Conservation (phyloP, 2,797 vertebrate species). For the Poecilia wingei region DNA sequence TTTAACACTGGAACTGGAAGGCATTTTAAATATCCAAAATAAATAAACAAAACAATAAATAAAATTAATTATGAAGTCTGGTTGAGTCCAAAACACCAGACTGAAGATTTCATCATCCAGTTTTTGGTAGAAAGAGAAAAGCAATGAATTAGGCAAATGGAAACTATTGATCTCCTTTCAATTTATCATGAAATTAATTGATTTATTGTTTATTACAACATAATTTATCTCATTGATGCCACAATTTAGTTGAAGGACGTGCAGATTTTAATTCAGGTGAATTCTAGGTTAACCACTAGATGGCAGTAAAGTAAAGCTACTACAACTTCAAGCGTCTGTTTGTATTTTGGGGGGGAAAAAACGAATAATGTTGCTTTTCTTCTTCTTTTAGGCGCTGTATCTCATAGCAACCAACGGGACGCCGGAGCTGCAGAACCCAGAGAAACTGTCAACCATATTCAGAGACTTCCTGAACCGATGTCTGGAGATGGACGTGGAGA, state of each 20-base stretch:
- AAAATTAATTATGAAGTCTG: too few species aligned
- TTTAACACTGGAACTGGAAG: too few species aligned
- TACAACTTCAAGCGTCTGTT: background rate
- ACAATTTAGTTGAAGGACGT: background rate
- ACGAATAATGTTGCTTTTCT: slow-evolving; percentile 4
- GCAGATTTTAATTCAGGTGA: background rate
- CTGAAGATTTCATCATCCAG: too few species aligned
- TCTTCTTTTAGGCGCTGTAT: slow-evolving; percentile 88
- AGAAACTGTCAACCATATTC: slow-evolving; percentile 90
- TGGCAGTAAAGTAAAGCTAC: background rate
- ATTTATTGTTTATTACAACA: too few species aligned
- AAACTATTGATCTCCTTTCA: too few species aligned
- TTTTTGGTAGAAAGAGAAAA: too few species aligned
- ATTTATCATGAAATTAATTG: too few species aligned
- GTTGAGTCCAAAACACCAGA: too few species aligned
- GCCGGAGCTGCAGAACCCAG: slow-evolving; percentile 95
- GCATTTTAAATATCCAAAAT: too few species aligned
- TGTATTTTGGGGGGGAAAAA: background rate
- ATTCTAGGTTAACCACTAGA: slow-evolving; percentile 24
- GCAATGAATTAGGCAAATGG: too few species aligned
- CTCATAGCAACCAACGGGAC: slow-evolving; percentile 97
- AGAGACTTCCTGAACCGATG: slow-evolving; percentile 94
- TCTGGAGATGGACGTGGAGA: slow-evolving; percentile 98
- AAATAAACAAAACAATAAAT: too few species aligned
- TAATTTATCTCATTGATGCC: background rate